Evolutionary conservation across 2,888 invertebrate species (phyloP).

Genomic region (Nipponacmea schrenckii): DNA sequence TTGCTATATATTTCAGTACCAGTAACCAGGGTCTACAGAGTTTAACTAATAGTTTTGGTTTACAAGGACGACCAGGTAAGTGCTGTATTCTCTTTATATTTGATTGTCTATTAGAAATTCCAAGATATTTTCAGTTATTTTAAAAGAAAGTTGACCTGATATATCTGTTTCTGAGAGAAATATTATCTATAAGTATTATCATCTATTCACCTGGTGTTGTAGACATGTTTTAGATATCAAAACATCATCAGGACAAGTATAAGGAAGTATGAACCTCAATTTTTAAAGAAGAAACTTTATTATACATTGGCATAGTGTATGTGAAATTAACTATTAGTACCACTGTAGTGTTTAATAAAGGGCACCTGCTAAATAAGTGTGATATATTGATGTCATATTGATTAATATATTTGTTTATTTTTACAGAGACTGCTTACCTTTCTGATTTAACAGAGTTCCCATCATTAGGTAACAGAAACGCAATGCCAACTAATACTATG

Average conservation of each 20-base stretch:
- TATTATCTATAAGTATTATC: not conserved
- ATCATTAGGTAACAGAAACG: constrained; percentile 57
- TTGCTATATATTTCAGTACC: not conserved
- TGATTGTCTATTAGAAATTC: not conserved
- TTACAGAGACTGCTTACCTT: constrained; percentile 7
- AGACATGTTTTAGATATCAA: too few relatives aligned
- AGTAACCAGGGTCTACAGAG: constrained; percentile 20
- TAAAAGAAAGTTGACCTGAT: too few relatives aligned
- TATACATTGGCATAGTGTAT: too few relatives aligned
- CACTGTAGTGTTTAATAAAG: too few relatives aligned
- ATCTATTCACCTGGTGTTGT: not conserved
- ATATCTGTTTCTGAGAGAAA: too few relatives aligned
- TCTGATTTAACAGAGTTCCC: constrained; percentile 64
- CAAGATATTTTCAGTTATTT: not conserved
- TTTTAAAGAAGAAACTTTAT: too few relatives aligned
- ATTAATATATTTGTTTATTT: not conserved
- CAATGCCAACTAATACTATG: constrained; percentile 55
- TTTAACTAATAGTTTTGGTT: constrained; percentile 32
- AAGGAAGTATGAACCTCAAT: too few relatives aligned
- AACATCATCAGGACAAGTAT: too few relatives aligned
- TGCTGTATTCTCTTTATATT: too few relatives aligned
- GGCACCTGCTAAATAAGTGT: too few relatives aligned
- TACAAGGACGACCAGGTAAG: constrained; percentile 28
- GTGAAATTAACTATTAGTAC: too few relatives aligned
- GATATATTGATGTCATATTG: too few relatives aligned